phyloP scores from a whole-genome alignment of 2,113 vertebrate genomes.

The Nothobranchius furzeri region DNA sequence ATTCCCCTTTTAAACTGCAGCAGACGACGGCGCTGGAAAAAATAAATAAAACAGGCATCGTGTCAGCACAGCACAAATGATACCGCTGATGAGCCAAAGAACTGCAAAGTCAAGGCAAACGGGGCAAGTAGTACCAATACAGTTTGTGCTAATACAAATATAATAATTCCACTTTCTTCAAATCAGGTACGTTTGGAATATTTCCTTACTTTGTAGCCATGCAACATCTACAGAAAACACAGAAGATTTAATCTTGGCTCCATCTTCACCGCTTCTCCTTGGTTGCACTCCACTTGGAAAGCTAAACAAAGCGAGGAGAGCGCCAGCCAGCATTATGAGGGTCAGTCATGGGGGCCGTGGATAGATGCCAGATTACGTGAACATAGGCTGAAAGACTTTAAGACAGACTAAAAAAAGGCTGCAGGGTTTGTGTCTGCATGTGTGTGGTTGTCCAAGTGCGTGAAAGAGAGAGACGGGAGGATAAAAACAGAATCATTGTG shows the following conservation, averaged over 20 bases:
- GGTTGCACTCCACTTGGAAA: slow-evolving; percentile 64
- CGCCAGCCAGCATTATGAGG: slow-evolving; percentile 71
- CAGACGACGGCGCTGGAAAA: slow-evolving; percentile 14
- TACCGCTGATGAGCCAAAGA: slow-evolving; percentile 44
- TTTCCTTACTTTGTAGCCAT: slow-evolving; percentile 46
- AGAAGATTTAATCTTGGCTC: slow-evolving; percentile 58
- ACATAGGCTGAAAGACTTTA: slow-evolving; percentile 77
- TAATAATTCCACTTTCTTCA: neutral
- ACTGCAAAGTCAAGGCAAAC: slow-evolving; percentile 29
- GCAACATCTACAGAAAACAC: slow-evolving; percentile 34
- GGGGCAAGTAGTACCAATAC: slow-evolving; percentile 12
- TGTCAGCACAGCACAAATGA: slow-evolving; percentile 35
- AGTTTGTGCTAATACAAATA: neutral
- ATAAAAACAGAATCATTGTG: neutral
- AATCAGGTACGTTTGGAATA: slow-evolving; percentile 31
- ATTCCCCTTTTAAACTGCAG: slow-evolving; percentile 35
- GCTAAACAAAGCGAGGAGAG: slow-evolving; percentile 67
- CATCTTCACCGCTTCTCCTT: slow-evolving; percentile 57
- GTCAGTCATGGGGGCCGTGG: slow-evolving; percentile 69
- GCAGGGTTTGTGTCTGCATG: slow-evolving; percentile 50
- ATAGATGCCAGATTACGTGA: slow-evolving; percentile 73
- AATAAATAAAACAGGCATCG: slow-evolving; percentile 29
- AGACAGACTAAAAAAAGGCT: slow-evolving; percentile 72
- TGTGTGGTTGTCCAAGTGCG: slow-evolving; percentile 16
- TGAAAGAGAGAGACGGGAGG: slow-evolving; percentile 2